Base-by-base conservation (phyloP, 2,797 vertebrate species). In the Myiotriccus ornatus region DNA sequence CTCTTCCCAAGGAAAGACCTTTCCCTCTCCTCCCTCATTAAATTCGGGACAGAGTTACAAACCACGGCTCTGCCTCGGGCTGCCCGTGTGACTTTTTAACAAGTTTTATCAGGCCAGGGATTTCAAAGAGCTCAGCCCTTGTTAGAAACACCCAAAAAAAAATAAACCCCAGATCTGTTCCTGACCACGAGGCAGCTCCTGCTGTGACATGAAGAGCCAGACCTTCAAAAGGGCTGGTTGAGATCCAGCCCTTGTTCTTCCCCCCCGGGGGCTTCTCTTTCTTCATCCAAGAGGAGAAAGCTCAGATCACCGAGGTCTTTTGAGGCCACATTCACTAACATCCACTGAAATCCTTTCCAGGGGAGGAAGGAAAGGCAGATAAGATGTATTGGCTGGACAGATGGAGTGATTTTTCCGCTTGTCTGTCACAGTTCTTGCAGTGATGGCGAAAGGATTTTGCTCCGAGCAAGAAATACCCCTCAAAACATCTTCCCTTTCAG, bases 81-180 rank as follows among this genome's bases (percentile, higher is more conserved):
- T 89, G 74, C 71, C 30, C 37, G n/a, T 83, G 82, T 89, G 78
- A 77, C 60, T 78, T 86, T 85, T 92, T 67, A 79, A 70, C 82
- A 85, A 83, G 89, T 80, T 76, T 70, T 86, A 77, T 87, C 91
- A 87, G 73, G 84, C 34, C 89, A 92, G 76, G 64, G 67, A 80
- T 91, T 94, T 96, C 94, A 89, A 93, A 96, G 91, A 91, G 44
- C 64, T 96, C 67, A 34, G 30, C 55, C 92, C 56, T 62, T 87
- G 70, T 65, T 87, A 93, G 84, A 89, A 95, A 75, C 39, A 68
- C 55, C 60, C 46, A 7, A 28, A 74, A 56, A 60, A 52, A 7
- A 28, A 21, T n/a, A 20, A 32, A 32, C 18, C 30, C 28, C 77
- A 84, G 77, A 76, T 94, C 87, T 96, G 77, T 73, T 95, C 87